Percentiles rank a stretch among this genome's conserved stretches.
phyloP scores from a whole-genome alignment of 2,113 vertebrate species.

The Datnioides undecimradiatus region DNA sequence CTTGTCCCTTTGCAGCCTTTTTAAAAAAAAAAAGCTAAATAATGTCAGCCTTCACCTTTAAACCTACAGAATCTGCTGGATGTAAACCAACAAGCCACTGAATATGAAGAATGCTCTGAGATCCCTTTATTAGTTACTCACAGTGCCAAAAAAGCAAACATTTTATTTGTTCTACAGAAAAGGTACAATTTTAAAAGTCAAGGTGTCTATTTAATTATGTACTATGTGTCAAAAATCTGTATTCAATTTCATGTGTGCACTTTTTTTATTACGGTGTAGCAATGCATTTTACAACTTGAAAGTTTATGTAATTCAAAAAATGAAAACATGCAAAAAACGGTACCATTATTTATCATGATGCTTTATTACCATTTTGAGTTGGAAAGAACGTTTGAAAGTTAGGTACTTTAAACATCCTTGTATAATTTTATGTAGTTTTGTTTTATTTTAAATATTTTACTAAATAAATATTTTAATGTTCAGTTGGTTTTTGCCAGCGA shows the following conservation, averaged over 20 bases:
- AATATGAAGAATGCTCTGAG: conserved; percentile 28
- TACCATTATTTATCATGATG: conserved; percentile 85
- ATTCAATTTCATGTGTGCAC: conserved; percentile 83
- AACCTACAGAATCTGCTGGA: conserved; percentile 23
- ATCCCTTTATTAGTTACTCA: conserved; percentile 23
- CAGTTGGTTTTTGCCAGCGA: neutral
- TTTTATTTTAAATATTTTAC: conserved; percentile 89
- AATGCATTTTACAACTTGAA: conserved; percentile 84
- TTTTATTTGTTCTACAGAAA: conserved; percentile 28
- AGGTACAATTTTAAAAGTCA: conserved; percentile 69
- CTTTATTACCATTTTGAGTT: conserved; percentile 79
- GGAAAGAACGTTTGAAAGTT: conserved; percentile 79
- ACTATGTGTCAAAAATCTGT: conserved; percentile 78
- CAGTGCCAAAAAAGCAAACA: conserved; percentile 79
- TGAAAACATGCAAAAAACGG: conserved; percentile 73
- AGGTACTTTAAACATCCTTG: conserved; percentile 81
- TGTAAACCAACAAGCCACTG: conserved; percentile 7
- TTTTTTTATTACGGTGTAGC: conserved; percentile 83
- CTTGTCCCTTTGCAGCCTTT: conserved; percentile 27
- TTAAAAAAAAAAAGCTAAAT: conserved; percentile 1
- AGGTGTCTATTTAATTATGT: conserved; percentile 75
- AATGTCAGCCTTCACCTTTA: conserved; percentile 16
- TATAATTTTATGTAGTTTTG: conserved; percentile 86
- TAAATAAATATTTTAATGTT: conserved; percentile 90
- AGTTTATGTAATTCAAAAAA: conserved; percentile 80